Evolutionary conservation across 2,888 invertebrate species (phyloP).

Genomic region (Andricus quercusramuli): DNA sequence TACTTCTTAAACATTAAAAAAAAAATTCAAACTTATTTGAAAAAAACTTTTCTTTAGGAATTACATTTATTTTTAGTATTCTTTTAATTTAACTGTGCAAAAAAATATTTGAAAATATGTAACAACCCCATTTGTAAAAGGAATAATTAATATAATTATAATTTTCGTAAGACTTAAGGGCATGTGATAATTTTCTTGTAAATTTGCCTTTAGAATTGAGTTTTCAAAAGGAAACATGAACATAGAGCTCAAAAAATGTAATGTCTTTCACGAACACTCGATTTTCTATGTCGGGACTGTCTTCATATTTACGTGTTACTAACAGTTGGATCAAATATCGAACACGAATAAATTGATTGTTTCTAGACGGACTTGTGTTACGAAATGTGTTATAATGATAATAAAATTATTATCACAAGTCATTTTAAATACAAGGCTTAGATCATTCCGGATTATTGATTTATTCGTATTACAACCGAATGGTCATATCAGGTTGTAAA

Average conservation of each 20-base stretch:
- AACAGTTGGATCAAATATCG: not conserved
- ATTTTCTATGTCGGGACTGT: not conserved
- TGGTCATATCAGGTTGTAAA: not conserved
- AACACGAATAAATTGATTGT: not conserved
- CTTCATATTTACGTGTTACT: not conserved
- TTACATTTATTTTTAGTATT: too few species aligned
- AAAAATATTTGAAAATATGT: too few species aligned
- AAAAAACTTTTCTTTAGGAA: too few species aligned
- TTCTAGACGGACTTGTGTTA: not conserved
- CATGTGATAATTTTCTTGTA: too few species aligned
- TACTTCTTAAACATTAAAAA: too few species aligned
- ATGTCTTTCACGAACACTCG: too few species aligned
- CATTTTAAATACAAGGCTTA: not conserved
- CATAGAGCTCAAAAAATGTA: not conserved
- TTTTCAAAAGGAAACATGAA: not conserved
- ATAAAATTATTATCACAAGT: too few species aligned
- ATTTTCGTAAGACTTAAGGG: too few species aligned
- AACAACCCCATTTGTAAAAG: not conserved
- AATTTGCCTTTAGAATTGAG: not conserved
- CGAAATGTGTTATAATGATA: too few species aligned
- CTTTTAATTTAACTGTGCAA: too few species aligned
- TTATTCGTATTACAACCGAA: not conserved
- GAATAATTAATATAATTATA: not conserved
- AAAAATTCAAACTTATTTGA: too few species aligned
- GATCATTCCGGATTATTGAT: not conserved